Conservation (phyloP, 1,140 invertebrate genomes). For the Kradibia gibbosae region DNA sequence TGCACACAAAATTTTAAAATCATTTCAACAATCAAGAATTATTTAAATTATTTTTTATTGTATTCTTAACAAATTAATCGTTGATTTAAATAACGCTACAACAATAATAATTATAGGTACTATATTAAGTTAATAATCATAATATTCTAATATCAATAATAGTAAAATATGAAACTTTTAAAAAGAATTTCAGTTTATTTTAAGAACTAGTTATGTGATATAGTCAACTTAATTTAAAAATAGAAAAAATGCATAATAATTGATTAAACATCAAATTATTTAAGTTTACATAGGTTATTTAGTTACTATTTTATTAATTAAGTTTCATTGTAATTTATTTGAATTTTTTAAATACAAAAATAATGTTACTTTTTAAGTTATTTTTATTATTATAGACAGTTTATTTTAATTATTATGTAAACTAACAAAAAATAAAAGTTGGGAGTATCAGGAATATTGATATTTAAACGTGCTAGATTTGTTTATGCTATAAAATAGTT, state of each 20-base stretch:
- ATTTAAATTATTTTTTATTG: constrained; percentile 28
- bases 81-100: constrained; percentile 16
- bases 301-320: constrained; percentile 4
- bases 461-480: constrained; percentile 32
- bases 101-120: neutral
- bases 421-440: constrained; percentile 33
- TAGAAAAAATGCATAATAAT: constrained; percentile 17
- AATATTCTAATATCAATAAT: constrained; percentile 6
- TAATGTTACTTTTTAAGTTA: constrained; percentile 12
- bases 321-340: neutral
- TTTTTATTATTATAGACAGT: constrained; percentile 8
- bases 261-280: constrained; percentile 34
- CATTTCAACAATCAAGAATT: constrained; percentile 20
- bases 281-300: constrained; percentile 27
- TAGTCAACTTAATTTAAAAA: constrained; percentile 5
- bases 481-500: neutral
- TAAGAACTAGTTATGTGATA: neutral
- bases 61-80: constrained; percentile 5
- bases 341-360: constrained; percentile 29
- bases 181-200: neutral
- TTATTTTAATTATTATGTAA: constrained; percentile 18
- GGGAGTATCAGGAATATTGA: constrained; percentile 34
- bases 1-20: constrained; percentile 20
- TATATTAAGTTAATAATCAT: constrained; percentile 12
- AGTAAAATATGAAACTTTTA: constrained; percentile 1